phyloP scores from a whole-genome alignment of 2,888 invertebrate genomes.

The Sarcophaga rosellei region DNA sequence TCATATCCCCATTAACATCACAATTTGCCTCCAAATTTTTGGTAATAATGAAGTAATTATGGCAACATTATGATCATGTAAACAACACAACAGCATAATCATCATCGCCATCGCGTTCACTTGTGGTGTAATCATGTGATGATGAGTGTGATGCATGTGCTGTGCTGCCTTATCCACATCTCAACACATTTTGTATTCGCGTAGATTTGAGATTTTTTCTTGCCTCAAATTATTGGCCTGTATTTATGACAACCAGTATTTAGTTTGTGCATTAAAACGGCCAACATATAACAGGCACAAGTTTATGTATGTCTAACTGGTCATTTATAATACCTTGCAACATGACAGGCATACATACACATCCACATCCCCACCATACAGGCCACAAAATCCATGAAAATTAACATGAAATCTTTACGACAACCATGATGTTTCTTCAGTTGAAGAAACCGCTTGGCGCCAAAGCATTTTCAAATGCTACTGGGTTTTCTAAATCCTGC shows the following conservation, averaged over 20 bases:
- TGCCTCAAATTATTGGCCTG: too few species aligned
- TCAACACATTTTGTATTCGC: neutral
- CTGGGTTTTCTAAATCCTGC: neutral
- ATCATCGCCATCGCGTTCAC: neutral
- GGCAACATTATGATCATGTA: neutral
- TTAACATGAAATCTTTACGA: constrained; percentile 29
- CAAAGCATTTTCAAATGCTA: constrained; percentile 11
- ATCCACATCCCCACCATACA: constrained; percentile 8
- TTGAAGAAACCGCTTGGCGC: constrained; percentile 47
- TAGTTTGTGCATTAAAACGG: too few species aligned
- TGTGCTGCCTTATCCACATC: neutral
- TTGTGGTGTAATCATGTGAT: too few species aligned
- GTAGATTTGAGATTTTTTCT: too few species aligned
- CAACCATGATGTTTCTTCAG: constrained; percentile 28
- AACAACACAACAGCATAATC: neutral
- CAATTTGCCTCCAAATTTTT: neutral
- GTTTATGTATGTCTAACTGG: neutral
- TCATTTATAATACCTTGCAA: neutral
- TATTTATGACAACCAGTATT: too few species aligned
- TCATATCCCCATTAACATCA: too few species aligned
- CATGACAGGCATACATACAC: constrained; percentile 1
- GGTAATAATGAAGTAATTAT: neutral
- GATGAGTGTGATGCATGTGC: neutral
- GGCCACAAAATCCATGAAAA: constrained; percentile 29
- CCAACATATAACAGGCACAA: too few species aligned